Evolutionary conservation across 2,797 vertebrate genomes (phyloP), one percentile per base, ranked within the genome.

Genomic region (Ptychadena robeensis): DNA sequence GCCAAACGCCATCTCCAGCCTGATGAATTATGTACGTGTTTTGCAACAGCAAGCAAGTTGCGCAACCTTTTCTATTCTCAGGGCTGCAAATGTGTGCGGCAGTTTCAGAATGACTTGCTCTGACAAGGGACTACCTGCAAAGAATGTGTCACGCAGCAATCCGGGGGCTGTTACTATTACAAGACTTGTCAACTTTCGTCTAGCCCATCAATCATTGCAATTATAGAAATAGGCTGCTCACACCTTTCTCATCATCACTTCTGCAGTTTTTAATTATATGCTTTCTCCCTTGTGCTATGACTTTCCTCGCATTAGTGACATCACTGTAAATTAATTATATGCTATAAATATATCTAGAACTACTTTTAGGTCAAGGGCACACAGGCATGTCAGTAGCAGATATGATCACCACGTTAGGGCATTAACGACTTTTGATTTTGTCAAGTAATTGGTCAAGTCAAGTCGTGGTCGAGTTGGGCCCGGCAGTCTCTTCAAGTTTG

Each of bases 11-110:
- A 27, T 65, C 40, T 35, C 63, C 18, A n/a, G 37, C 40, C 74
- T 48, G 25, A 78, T 67, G 22, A 68, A 79, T 79, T 57, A 69
- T 68, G 76, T 57, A 69, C 27, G 67, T 48, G 75, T 40, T 78
- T 79, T 57, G n/a, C 40, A 79, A 53, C 27, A 30, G 25, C 38
- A 25, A 59, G 65, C 31, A 68, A 57, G 12, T 78, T 31, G 75
- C 64, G 15, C 64, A 78, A 79, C 40, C 67, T 68, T 77, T 76
- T 44, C 44, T 79, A 69, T 79, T 79, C 67, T 57, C 65, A 37
- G 44, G 22, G 5, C 32, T 18, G 15, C 28, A 44, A 68, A n/a
- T n/a, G 34, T 37, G 65, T 68, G 65, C 48, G 18, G 9, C 38
- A 48, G 61, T 65, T 68, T 63, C 40, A 57, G 63, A 28, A 48